A percentile compares a stretch with the other conserved stretches of the same genome.
Evolutionary conservation across 2,113 vertebrate species (phyloP).

Genomic region (Sinocyclocheilus anophthalmus): DNA sequence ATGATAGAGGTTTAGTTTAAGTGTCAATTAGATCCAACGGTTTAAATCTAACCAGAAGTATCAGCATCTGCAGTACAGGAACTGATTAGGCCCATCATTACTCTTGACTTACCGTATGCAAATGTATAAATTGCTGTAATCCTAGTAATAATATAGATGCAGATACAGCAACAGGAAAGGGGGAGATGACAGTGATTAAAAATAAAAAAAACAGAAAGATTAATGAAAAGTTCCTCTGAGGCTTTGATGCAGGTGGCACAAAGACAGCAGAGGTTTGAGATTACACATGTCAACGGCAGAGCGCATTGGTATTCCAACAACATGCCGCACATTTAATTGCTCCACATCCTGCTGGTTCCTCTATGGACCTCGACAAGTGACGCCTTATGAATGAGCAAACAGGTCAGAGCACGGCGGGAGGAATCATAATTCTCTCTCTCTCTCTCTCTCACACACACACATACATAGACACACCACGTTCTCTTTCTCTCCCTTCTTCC

Average conservation of each 20-base stretch:
- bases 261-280: constrained; percentile 38
- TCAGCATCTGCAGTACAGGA: background rate
- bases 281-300: constrained; percentile 40
- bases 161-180: background rate
- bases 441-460: constrained; percentile 14
- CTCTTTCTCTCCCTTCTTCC: constrained; percentile 8
- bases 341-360: constrained; percentile 57
- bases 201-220: constrained; percentile 20
- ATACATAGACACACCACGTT: background rate
- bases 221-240: constrained; percentile 45
- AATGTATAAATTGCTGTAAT: constrained; percentile 33
- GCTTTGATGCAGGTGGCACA: constrained; percentile 53
- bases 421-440: constrained; percentile 57
- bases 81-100: background rate
- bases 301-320: constrained; percentile 54
- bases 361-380: constrained; percentile 43
- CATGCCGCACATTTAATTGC: constrained; percentile 58
- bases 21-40: background rate
- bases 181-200: constrained; percentile 18
- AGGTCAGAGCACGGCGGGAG: constrained; percentile 44
- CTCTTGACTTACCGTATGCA: constrained; percentile 38
- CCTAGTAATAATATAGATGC: constrained; percentile 3
- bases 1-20: background rate
- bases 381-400: constrained; percentile 56
- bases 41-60: background rate